phyloP scores from a whole-genome alignment of 2,888 invertebrate genomes.

The Alloplasta piceator region DNA sequence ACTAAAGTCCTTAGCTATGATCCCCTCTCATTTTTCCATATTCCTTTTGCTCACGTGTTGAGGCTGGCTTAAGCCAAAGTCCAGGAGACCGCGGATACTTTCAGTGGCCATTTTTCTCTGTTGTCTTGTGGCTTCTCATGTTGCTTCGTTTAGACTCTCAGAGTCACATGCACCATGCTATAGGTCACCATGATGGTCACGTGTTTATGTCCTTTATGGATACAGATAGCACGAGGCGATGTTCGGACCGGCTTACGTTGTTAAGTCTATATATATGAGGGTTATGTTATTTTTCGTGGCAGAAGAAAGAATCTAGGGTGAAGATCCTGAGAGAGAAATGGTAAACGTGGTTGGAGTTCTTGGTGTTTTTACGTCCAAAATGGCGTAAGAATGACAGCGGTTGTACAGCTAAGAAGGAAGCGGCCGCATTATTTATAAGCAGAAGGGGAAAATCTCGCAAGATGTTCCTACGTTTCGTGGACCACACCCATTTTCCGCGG shows the following conservation, averaged over 20 bases:
- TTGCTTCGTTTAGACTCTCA: constrained; percentile 45
- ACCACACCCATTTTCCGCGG: constrained; percentile 47
- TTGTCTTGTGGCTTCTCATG: constrained; percentile 31
- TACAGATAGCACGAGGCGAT: constrained; percentile 70
- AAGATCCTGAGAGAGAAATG: constrained; percentile 20
- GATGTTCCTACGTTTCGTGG: constrained; percentile 50
- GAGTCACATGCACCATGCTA: constrained; percentile 62
- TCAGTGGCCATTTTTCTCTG: neutral
- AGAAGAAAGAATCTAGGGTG: constrained; percentile 9
- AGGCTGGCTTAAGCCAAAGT: constrained; percentile 34
- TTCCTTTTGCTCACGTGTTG: neutral
- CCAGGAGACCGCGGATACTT: neutral
- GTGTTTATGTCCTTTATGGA: constrained; percentile 77
- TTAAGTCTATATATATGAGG: constrained; percentile 68
- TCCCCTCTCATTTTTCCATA: constrained; percentile 21
- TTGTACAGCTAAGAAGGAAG: constrained; percentile 29
- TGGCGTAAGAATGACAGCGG: constrained; percentile 14
- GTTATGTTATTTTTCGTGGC: constrained; percentile 47
- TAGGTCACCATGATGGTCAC: constrained; percentile 52
- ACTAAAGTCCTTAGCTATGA: too few species aligned
- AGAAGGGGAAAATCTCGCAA: constrained; percentile 10
- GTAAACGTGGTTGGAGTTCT: constrained; percentile 1
- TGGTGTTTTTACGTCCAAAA: too few species aligned
- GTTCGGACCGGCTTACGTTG: constrained; percentile 69
- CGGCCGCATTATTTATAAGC: constrained; percentile 41